Conservation (phyloP, 1,140 invertebrate species). For the Aleiodes sp. region DNA sequence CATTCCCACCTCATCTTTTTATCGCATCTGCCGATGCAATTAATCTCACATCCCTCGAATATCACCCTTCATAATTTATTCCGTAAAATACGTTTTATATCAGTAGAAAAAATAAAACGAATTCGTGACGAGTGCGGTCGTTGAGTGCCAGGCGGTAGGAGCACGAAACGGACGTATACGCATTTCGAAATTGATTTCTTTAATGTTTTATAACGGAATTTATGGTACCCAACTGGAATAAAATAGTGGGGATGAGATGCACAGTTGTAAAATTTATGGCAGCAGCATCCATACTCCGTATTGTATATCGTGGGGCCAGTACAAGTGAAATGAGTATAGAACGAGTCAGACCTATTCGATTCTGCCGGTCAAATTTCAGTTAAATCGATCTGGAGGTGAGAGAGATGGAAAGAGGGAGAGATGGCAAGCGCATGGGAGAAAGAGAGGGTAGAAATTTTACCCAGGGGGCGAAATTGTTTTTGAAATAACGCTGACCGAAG, state of each 20-base stretch:
- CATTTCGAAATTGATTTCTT: constrained; percentile 26
- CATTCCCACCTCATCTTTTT: no score
- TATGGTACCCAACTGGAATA: constrained; percentile 16
- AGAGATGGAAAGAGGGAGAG: background rate
- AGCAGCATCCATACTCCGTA: background rate
- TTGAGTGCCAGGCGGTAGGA: background rate
- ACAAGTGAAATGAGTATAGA: constrained; percentile 12
- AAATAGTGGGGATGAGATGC: background rate
- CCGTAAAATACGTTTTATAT: no score
- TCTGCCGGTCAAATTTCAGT: background rate
- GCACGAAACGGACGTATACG: constrained; percentile 3
- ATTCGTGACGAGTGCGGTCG: background rate
- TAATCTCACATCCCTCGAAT: no score
- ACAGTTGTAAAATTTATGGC: constrained; percentile 22
- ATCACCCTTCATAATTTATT: no score
- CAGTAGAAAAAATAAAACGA: no score
- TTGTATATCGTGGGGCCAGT: background rate
- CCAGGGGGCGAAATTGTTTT: constrained; percentile 19
- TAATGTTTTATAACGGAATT: constrained; percentile 28
- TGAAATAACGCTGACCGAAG: constrained; percentile 17
- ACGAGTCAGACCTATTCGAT: background rate
- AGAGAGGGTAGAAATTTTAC: constrained; percentile 6
- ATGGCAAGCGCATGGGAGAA: no score
- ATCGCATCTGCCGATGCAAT: no score
- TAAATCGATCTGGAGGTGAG: no score